Percentiles rank a stretch among this genome's conserved stretches.
Evolutionary conservation across 2,888 invertebrate genomes (phyloP).

Genomic region (Drosophila robusta): DNA sequence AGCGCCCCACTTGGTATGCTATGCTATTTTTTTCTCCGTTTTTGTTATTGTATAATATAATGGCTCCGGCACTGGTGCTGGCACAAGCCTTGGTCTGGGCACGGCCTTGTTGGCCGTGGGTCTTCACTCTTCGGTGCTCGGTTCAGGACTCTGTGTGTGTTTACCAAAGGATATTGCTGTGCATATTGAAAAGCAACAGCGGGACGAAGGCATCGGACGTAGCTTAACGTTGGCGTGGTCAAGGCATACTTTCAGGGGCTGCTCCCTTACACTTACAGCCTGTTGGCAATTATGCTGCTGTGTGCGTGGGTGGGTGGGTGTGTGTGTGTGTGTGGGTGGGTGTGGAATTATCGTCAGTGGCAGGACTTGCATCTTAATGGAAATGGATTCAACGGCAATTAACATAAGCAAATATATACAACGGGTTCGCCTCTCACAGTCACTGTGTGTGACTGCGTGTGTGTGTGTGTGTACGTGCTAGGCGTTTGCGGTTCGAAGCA

Average conservation of each 20-base stretch:
- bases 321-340: constrained; percentile 49
- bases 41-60: constrained; percentile 79
- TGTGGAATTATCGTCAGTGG: constrained; percentile 78
- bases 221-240: constrained; percentile 72
- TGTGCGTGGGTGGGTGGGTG: constrained; percentile 27
- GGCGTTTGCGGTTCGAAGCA: constrained; percentile 72
- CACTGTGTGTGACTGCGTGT: constrained; percentile 13
- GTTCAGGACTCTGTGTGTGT: constrained; percentile 52
- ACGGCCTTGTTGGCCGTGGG: constrained; percentile 1
- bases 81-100: constrained; percentile 4
- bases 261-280: constrained; percentile 27
- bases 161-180: constrained; percentile 80
- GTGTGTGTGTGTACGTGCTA: constrained; percentile 60
- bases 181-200: constrained; percentile 81
- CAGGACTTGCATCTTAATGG: constrained; percentile 83
- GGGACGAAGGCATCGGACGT: constrained; percentile 43
- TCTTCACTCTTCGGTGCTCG: constrained; percentile 6
- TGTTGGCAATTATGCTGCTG: constrained; percentile 66
- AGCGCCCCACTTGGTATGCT: constrained; percentile 73
- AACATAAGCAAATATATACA: constrained; percentile 84
- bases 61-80: constrained; percentile 37
- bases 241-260: constrained; percentile 67
- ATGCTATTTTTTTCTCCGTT: constrained; percentile 54
- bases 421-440: constrained; percentile 53
- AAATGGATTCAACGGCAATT: constrained; percentile 84